Base-by-base conservation (phyloP, 2,113 vertebrate genomes). In the Heloderma charlesbogerti region DNA sequence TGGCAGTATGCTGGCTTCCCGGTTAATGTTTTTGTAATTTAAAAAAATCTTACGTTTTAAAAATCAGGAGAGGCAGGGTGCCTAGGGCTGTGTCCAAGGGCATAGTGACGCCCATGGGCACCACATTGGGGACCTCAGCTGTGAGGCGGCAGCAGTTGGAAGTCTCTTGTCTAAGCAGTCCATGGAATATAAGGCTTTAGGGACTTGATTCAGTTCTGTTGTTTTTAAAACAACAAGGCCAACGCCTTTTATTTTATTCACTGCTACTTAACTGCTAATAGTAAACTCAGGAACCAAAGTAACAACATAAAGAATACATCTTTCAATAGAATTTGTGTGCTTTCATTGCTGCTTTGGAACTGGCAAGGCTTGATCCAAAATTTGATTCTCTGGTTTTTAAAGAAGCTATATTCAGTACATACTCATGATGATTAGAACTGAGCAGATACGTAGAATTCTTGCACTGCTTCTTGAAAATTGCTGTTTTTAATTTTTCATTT, bases 371-470 rank as follows among this genome's bases (percentile, higher is more conserved):
- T 51, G 88, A 31, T 34, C 37, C 63, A 43, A 43, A 77, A 31
- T 66, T 77, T 29, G 82, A 71, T 77, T 79, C 20, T 69, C 20
- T 29, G 22, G 51, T 54, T 51, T 72, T 75, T 51, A 86, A 89
- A 77, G 48, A 80, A 45, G 27, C n/a, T 48, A 40, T 74, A 69
- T 71, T 84, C 5, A 48, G 78, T 31, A 27, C 75, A 90, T 89
- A 90, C 18, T 20, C 0, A 10, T 82, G 69, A 43, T 72, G 78
- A 45, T 84, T 69, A 78, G 0, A 90, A 6, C 81, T 45, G 51
- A 54, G 51, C 25, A 91, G 91, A 91, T 94, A 92, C 93, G 90
- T 95, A 87, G 54, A 72, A 37, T 72, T 69, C 2, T 77, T 43
- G 0, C 34, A 57, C 0, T 85, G 86, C 79, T 92, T 87, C 86